Percentiles rank a stretch among this genome's conserved stretches.
phyloP scores from a whole-genome alignment of 2,888 invertebrate genomes.

The Drosophila putrida region DNA sequence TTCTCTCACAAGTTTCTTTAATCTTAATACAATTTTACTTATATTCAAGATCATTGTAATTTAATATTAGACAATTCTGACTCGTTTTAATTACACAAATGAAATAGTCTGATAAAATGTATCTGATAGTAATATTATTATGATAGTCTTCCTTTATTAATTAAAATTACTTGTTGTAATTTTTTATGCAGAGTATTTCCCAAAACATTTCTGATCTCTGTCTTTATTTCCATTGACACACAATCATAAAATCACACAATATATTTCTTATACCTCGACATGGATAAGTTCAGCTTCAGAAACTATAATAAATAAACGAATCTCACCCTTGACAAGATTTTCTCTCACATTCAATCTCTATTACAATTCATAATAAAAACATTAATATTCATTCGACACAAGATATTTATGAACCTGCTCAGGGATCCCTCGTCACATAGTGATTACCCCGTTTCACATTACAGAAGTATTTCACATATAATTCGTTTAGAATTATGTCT shows the following conservation, averaged over 20 bases:
- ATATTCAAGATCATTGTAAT: no score
- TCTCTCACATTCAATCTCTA: conserved; percentile 15
- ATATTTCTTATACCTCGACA: background rate
- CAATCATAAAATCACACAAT: no score
- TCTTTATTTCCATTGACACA: background rate
- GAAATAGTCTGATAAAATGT: no score
- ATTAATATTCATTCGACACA: conserved; percentile 52
- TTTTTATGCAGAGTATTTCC: no score
- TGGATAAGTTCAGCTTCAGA: background rate
- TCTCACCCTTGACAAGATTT: conserved; percentile 1
- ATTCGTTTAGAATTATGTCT: conserved; percentile 77
- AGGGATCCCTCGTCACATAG: conserved; percentile 17
- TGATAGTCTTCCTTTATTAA: no score
- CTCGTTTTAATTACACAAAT: no score
- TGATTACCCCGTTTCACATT: conserved; percentile 39
- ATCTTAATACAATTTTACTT: no score
- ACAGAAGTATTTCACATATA: conserved; percentile 53
- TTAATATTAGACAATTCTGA: no score
- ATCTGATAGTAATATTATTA: no score
- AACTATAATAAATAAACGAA: background rate
- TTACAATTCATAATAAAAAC: conserved; percentile 16
- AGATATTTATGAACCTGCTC: conserved; percentile 43
- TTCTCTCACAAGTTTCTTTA: no score
- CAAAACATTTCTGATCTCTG: no score
- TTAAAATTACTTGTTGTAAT: no score